Conservation (phyloP, 2,113 vertebrate genomes). For the Butastur rufipennis region DNA sequence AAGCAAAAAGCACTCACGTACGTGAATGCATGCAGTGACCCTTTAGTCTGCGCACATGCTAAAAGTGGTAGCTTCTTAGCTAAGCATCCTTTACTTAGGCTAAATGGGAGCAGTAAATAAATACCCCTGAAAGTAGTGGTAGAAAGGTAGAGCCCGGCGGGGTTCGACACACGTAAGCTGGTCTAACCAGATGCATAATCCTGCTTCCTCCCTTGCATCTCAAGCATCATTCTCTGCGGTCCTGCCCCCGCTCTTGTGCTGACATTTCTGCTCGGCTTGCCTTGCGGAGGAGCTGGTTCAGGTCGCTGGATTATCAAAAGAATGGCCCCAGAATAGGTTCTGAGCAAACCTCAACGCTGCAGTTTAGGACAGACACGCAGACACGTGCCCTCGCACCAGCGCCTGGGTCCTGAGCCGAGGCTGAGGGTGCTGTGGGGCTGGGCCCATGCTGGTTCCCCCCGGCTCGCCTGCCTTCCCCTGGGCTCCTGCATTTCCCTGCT, state of each 20-base stretch:
- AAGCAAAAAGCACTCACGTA: neutral
- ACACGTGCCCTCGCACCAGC: accelerated
- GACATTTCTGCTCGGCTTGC: neutral
- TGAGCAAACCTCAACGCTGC: neutral
- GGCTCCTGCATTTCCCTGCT: neutral
- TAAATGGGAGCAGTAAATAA: neutral
- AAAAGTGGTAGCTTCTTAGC: neutral
- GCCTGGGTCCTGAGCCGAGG: neutral
- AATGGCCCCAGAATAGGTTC: neutral
- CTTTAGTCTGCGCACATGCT: neutral
- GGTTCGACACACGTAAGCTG: neutral
- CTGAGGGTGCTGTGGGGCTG: accelerated
- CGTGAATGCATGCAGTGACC: neutral
- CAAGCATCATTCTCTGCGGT: neutral
- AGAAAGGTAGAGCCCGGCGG: neutral
- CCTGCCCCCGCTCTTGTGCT: neutral
- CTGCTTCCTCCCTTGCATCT: neutral
- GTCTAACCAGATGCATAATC: neutral
- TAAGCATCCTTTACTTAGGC: neutral
- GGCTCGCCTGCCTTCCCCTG: neutral
- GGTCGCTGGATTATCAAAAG: neutral
- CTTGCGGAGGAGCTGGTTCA: neutral
- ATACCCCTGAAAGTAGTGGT: neutral
- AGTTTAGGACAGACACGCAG: neutral
- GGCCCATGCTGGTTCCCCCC: neutral